Evolutionary conservation across 35 echinoderm and acorn worm species (phyloP), one percentile per base, ranked within the genome.

Genomic region (Holothuria glaberrima): DNA sequence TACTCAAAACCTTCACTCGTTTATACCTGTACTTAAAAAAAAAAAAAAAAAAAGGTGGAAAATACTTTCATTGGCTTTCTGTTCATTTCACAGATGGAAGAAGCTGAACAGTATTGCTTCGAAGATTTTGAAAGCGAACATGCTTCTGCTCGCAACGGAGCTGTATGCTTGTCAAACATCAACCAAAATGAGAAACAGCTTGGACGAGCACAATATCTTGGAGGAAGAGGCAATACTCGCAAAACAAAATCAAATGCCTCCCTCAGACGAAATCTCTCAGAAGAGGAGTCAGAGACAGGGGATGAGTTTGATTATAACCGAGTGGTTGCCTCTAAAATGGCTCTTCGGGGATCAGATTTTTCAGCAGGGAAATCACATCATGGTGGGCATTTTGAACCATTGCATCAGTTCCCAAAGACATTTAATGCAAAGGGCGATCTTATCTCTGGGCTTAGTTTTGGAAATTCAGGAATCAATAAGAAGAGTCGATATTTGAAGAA

Each of bases 81-180:
- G 30, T 18, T 86, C 44, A 13, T 60, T 16, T 44, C 59, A n/a
- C 65, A 87, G 85, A 87, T 87, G 85, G 85, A 87, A 59, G 85
- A 87, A 34, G 85, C 85, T 68, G 85, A 87, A 31, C 85, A 87
- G 33, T 87, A 87, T 22, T 69, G 85, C 85, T 87, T 87, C 18
- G 85, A 87, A 87, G 85, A 87, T 65, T 87, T 69, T 50, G 85
- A 70, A 71, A 87, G 85, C 36, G 85, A 87, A 34, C 38, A 44
- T 54, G 66, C 24, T 44, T 22, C 67, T 50, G 66, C 33, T 59
- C 27, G 7, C 20, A 32, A 61, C 25, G 57, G 34, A 69, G 85
- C 28, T 12, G 9, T 67, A 5, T 30, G 20, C 10, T 9, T n/a
- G 41, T 46, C 61, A 48, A 87, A 45, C 60, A 61, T 60, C 24